Base-by-base conservation (phyloP, 2,888 invertebrate species). In the Rhogogaster chlorosoma region DNA sequence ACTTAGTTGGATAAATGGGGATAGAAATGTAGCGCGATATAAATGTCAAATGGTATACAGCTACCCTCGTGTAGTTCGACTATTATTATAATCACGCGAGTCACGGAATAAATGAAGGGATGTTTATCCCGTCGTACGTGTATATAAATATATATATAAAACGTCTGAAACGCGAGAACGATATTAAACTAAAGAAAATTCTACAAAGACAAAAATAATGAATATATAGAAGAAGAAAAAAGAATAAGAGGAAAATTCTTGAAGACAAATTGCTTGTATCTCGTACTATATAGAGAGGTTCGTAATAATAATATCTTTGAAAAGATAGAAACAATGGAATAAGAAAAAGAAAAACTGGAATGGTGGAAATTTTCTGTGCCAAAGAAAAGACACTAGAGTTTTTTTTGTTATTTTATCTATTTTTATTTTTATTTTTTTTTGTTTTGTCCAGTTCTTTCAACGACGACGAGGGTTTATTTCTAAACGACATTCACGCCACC, bases 401-500 rank as follows among this genome's bases (percentile, higher is more conserved):
- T 77, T 36, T 38, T 80, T 38, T n/a, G n/a, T n/a, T n/a, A n/a
- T n/a, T n/a, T n/a, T n/a, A n/a, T n/a, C n/a, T n/a, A n/a, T n/a
- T n/a, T 42, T 71, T n/a, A 0, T 2, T 36, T 36, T 10, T n/a
- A 38, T n/a, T 70, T 15, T 1, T 36, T 36, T 36, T 38, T 18
- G 6, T n/a, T 32, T 18, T 38, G 4, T 45, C 4, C 45, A 45
- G 45, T 45, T 45, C 15, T 45, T 4, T 15, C 7, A 49, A 26
- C 26, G 1, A 22, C 26, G 26, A 15, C 42, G 36, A 71, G 57
- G 57, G 10, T 80, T 61, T 38, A 61, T 36, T 61, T 80, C 80
- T 61, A 22, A 80, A 80, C 22, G 80, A 80, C 80, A 57, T 80
- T 80, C 36, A 61, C 61, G 61, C 61, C 80, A 61, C 38, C 36